Base-by-base conservation (phyloP, 2,113 vertebrate genomes). In the Etheostoma cragini region DNA sequence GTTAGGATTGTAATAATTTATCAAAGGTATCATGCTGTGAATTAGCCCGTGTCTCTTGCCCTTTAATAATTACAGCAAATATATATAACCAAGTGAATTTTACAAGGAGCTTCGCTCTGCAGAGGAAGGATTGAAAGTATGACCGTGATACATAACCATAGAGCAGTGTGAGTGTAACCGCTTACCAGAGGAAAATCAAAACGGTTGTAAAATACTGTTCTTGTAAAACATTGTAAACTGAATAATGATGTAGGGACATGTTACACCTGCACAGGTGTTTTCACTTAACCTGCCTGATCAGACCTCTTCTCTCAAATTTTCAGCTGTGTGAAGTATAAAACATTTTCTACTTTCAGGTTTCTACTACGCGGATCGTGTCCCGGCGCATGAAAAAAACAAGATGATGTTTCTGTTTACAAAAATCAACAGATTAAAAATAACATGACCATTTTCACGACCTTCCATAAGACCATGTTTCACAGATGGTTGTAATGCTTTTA, bases 1-100 rank as follows among this genome's bases (percentile, higher is more conserved):
- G 70, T 83, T 74, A 83, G 56, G 38, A 57, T 45, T 72, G 62
- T 72, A 81, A 83, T 85, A 85, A 87, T 76, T 47, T 33, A 85
- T 81, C 80, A 78, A 67, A 71, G 72, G 58, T 50, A 17, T 71
- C 71, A 16, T 53, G 79, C 68, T 78, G 83, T 47, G 73, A 72
- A 52, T 42, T 4, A 70, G 61, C 60, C 26, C 8, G 0, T 30
- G 56, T 65, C 68, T 64, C 38, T 78, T 56, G 67, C 56, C 72
- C 52, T 22, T 47, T 66, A 65, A 80, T 76, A 81, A 80, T 81
- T 61, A 61, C 7, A 65, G 21, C 6, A 65, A 80, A 67, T 26
- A 33, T 70, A 78, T 74, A 66, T 42, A 62, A 81, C 72, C 45
- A 52, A 56, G 47, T 24, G 50, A 30, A 80, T 67, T 58, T 52